Evolutionary conservation across 92 coral and sea anemone species (phyloP).

Genomic region (Epizoanthus scotinus): DNA sequence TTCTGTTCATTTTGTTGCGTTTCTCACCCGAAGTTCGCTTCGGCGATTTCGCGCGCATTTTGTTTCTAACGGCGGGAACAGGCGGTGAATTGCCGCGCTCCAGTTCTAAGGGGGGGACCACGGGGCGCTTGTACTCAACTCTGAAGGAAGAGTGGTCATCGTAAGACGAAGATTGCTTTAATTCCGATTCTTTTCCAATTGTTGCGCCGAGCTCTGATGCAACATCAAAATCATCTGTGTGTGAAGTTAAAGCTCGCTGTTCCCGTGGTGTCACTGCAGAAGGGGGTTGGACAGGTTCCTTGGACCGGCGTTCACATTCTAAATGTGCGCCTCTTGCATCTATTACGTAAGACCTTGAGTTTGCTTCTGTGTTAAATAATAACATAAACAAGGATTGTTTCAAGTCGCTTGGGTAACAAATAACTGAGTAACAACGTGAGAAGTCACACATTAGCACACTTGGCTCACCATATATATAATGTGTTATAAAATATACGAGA

Average conservation of each 20-base stretch:
- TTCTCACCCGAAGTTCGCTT: conserved; percentile 43
- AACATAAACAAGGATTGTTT: neutral
- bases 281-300: neutral
- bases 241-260: conserved; percentile 7
- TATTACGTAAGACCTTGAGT: conserved; percentile 31
- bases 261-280: neutral
- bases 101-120: conserved; percentile 62
- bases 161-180: conserved; percentile 35
- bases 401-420: neutral
- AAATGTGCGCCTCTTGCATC: conserved; percentile 29
- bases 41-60: conserved; percentile 39
- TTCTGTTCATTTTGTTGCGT: conserved; percentile 41
- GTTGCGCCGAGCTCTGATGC: conserved; percentile 15
- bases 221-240: neutral
- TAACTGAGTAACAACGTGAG: too few relatives aligned
- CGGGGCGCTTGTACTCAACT: conserved; percentile 24
- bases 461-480: too few relatives aligned
- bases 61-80: conserved; percentile 51
- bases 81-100: conserved; percentile 68
- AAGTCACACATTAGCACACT: too few relatives aligned
- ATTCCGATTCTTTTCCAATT: conserved; percentile 20
- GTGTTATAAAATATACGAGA: too few relatives aligned
- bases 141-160: conserved; percentile 39
- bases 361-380: conserved; percentile 14
- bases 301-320: neutral